Base-by-base conservation (phyloP, 2,113 vertebrate genomes). In the Macrotus californicus region DNA sequence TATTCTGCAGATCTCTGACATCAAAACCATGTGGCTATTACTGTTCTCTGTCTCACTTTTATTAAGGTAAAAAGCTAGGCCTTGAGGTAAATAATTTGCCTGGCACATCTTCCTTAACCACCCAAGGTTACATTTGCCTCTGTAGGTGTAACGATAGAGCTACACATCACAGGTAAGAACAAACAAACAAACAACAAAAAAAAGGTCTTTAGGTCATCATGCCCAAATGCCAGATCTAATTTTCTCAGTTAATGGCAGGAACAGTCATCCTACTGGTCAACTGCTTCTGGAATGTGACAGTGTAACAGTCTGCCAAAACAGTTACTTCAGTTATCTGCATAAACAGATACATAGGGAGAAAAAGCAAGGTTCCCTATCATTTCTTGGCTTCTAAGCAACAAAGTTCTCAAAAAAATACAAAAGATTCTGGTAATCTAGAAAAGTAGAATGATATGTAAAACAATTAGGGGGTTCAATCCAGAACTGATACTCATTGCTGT, bases 1-100 rank as follows among this genome's bases (percentile, higher is more conserved):
- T 87, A 50, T 54, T 91, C 94, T 97, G 94, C 72, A 84, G 94
- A 93, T 61, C 13, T 48, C 22, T 48, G 50, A 73, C 13, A 93
- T 93, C 81, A 95, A 80, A 95, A 89, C 0, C 2, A 46, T 48
- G n/a, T 75, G 66, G 64, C 5, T 43, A 4, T 10, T 43, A 46
- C 61, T 97, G 13, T 77, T 97, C 67, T 90, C 41, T 94, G 31
- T 26, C 29, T 0, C 2, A 41, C 19, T 95, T 95, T 86, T 66
- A 4, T 69, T 79, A 29, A 77, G 56, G 85, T 79, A 61, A 97
- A 96, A 76, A 77, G 41, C n/a, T 86, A 91, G 72, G 14, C 61
- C 70, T 67, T 84, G 31, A 91, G 29, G 70, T 70, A 95, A 95
- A 96, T 88, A 70, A 85, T 77, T 73, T 86, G 31, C 83, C 56